Evolutionary conservation across 2,888 invertebrate genomes (phyloP), one percentile per base, ranked within the genome.

Genomic region (Hydroisotoma schaefferi): DNA sequence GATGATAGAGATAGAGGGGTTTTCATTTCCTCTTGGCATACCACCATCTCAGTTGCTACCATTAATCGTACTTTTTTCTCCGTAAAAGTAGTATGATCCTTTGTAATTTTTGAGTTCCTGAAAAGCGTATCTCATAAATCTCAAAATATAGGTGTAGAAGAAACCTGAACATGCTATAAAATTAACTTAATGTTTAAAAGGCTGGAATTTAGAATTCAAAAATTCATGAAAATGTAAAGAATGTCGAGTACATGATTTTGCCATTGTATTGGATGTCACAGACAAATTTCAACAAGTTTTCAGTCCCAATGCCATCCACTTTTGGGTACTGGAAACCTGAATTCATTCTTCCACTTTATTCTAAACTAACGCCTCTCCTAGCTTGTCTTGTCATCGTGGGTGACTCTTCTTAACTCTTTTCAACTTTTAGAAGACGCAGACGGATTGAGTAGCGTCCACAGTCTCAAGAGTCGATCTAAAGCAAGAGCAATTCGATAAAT

Each of bases 251-350:
- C 69, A 69, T 64, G 65, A 65, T 65, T 69, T 69, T 63, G 65
- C 69, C 61, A 67, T 69, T 69, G 68, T 66, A 61, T 51, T 40
- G 4, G 8, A 49, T 64, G 67, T 65, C 63, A 57, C 57, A 61
- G 69, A 69, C 69, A 69, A 69, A 69, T 69, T 67, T 69, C 69
- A 66, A 66, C 66, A 61, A 69, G 59, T 64, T 65, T 61, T 49
- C 51, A 46, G 38, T 57, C n/a, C 65, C 67, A 65, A 65, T 65
- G 67, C 59, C 65, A 65, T 65, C 69, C 64, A 67, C 59, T 67
- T 64, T 66, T 52, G 48, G 47, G 55, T 53, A 56, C 55, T 23
- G 54, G 44, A 52, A 40, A 53, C 52, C 47, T 54, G 53, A 54
- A 20, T 55, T 59, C 47, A 43, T 57, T 51, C 43, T 57, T 51